A percentile compares a stretch with the other conserved stretches of the same genome.
phyloP scores from a whole-genome alignment of 2,888 invertebrate genomes.

The Leucoma salicis region DNA sequence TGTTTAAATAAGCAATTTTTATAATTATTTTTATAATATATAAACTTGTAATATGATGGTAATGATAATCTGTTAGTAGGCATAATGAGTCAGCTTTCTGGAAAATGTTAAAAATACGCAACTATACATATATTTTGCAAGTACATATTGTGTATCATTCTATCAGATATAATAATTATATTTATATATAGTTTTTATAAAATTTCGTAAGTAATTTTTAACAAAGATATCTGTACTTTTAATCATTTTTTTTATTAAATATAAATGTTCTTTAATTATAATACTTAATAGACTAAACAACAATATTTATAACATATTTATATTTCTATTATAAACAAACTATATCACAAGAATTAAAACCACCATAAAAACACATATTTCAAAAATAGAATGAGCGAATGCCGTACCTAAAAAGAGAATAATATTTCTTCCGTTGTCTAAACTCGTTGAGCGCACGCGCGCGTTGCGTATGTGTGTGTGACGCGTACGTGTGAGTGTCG shows the following conservation, averaged over 20 bases:
- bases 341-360: conserved; percentile 22
- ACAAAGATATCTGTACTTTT: too few species aligned
- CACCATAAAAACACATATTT: conserved; percentile 34
- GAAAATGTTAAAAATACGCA: too few species aligned
- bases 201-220: not conserved
- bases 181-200: not conserved
- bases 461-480: conserved; percentile 52
- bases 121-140: too few species aligned
- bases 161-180: too few species aligned
- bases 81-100: not conserved
- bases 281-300: too few species aligned
- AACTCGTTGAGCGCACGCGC: conserved; percentile 79
- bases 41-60: not conserved
- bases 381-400: conserved; percentile 56
- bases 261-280: not conserved
- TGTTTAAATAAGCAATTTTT: conserved; percentile 14
- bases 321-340: conserved; percentile 3
- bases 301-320: not conserved
- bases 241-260: not conserved
- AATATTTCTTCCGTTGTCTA: conserved; percentile 81
- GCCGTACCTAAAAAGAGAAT: conserved; percentile 76
- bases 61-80: not conserved
- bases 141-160: too few species aligned
- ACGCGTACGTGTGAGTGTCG: conserved; percentile 40
- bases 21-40: not conserved